These are phyloP conservation scores for Lasioglossum leucozonium DNA, from an alignment of 2,888 invertebrate species.

Conservation along the genomic window DNA sequence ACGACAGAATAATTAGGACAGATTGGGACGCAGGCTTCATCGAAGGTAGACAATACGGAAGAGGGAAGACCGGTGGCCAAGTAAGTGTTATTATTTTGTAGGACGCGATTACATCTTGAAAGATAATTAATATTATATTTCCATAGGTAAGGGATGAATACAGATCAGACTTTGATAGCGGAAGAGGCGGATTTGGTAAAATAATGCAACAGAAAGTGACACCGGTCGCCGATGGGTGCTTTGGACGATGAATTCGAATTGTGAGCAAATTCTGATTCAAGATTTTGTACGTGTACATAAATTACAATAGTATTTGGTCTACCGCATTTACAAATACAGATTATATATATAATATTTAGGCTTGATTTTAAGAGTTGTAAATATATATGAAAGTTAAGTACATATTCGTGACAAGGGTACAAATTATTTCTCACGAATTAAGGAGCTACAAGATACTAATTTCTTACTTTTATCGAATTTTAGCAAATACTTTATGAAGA, in stretches of 20 bases:
- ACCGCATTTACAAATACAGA: constrained; percentile 1
- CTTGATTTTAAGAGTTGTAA: neutral
- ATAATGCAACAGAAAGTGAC: constrained; percentile 94
- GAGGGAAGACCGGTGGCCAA: constrained; percentile 99
- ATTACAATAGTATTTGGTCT: constrained; percentile 4
- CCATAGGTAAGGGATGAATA: constrained; percentile 98
- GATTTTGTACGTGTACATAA: constrained; percentile 42
- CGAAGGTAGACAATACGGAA: constrained; percentile 98
- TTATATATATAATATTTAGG: neutral
- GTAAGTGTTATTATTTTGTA: constrained; percentile 85
- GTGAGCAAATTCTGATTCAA: constrained; percentile 1
- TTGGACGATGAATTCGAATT: constrained; percentile 78
- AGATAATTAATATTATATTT: constrained; percentile 24
- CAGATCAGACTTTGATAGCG: constrained; percentile 97
- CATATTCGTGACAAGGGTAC: neutral
- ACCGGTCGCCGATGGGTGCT: constrained; percentile 81
- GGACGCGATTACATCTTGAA: neutral
- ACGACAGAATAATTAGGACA: constrained; percentile 97
- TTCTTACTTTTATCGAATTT: neutral
- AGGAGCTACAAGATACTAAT: neutral
- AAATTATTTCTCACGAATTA: constrained; percentile 17
- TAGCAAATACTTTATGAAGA: neutral
- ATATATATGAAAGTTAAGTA: neutral
- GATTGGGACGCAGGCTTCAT: constrained; percentile 99
- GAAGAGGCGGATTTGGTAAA: constrained; percentile 98